These are phyloP conservation scores for Pterostichus madidus DNA, from an alignment of 2,888 invertebrate genomes.

Conservation along the genomic window DNA sequence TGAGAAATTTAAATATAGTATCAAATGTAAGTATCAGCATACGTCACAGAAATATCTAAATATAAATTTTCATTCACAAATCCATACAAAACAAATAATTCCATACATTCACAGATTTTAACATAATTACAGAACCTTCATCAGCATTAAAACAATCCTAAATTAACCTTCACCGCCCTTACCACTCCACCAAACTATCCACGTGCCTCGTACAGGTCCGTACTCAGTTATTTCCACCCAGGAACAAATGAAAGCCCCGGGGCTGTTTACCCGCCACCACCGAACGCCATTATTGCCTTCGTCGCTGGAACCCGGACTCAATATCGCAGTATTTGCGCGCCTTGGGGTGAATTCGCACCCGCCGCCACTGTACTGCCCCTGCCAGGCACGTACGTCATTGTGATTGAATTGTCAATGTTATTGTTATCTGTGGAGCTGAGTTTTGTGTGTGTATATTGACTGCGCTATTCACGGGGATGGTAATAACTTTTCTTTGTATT, in stretches of 20 bases:
- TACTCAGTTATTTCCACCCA: constrained; percentile 4
- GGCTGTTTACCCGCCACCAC: constrained; percentile 37
- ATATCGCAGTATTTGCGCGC: constrained; percentile 58
- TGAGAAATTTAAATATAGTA: too few relatives aligned
- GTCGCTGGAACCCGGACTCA: constrained; percentile 25
- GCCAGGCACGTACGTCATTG: constrained; percentile 55
- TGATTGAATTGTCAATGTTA: constrained; percentile 63
- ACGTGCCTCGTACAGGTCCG: constrained; percentile 19
- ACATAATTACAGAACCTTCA: too few relatives aligned
- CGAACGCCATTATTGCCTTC: constrained; percentile 33
- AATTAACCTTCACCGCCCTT: neutral
- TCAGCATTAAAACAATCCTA: constrained; percentile 11
- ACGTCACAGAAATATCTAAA: too few relatives aligned
- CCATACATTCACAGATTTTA: too few relatives aligned
- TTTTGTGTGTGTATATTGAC: constrained; percentile 40
- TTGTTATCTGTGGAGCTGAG: constrained; percentile 43
- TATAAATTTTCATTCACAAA: neutral
- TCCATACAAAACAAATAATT: neutral
- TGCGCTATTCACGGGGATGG: constrained; percentile 34
- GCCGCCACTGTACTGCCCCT: constrained; percentile 13
- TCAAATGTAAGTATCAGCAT: too few relatives aligned
- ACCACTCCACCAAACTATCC: neutral
- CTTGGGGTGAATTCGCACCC: constrained; percentile 37
- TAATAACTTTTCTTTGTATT: constrained; percentile 50
- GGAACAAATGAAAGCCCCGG: constrained; percentile 20